Conservation (phyloP, 2,113 vertebrate species). For the Camelus bactrianus region DNA sequence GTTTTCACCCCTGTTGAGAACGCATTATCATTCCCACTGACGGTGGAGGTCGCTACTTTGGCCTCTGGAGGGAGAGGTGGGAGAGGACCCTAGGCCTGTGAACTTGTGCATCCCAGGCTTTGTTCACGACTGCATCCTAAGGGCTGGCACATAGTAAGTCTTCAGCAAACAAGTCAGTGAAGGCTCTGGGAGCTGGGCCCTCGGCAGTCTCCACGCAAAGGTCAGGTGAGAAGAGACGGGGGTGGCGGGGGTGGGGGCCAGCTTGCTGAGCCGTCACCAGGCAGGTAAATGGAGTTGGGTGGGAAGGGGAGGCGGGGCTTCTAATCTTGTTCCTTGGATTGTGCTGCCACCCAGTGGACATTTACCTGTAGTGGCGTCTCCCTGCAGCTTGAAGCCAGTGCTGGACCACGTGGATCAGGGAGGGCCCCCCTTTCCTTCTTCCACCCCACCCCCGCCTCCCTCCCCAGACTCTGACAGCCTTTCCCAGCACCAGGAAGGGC, state of each 20-base stretch:
- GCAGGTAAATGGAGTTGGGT: not conserved
- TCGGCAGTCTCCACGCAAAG: not conserved
- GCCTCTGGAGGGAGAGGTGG: not conserved
- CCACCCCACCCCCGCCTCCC: not conserved
- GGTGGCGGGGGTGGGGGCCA: not conserved
- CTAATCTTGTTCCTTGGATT: conserved; percentile 31
- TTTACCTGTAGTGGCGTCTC: conserved; percentile 8
- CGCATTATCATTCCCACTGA: not conserved
- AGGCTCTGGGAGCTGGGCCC: not conserved
- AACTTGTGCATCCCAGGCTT: not conserved
- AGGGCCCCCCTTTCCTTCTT: not conserved
- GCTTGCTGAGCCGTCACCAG: not conserved
- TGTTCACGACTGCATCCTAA: not conserved
- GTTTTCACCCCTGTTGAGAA: not conserved
- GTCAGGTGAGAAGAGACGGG: not conserved
- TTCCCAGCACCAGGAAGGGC: not conserved
- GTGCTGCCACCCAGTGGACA: conserved; percentile 75
- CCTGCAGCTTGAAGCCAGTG: not conserved
- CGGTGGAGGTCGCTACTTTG: not conserved
- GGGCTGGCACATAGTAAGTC: not conserved
- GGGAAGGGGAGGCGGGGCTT: too few relatives aligned
- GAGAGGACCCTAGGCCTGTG: not conserved
- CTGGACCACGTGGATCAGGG: accelerated
- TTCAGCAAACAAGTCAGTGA: not conserved
- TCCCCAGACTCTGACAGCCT: not conserved